phyloP scores from a whole-genome alignment of 2,797 vertebrate species.

The Gymnoscopelus microlampas region DNA sequence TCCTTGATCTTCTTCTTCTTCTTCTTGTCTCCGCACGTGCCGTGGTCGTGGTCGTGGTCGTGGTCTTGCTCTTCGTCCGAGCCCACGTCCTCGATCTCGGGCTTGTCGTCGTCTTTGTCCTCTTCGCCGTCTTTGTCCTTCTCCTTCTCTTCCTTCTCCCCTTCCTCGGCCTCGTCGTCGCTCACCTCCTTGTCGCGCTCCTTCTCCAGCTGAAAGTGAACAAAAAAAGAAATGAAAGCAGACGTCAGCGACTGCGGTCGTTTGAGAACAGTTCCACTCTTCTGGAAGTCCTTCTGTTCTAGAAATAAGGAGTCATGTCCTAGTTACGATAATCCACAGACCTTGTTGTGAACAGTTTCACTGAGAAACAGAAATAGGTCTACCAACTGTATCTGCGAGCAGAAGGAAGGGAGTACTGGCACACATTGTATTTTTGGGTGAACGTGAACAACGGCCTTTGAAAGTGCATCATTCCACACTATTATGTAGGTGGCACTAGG shows the following conservation, averaged over 20 bases:
- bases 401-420: too few species aligned
- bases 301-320: too few species aligned
- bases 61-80: conserved; percentile 88
- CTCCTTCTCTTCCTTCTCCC: conserved; percentile 81
- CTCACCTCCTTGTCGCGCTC: conserved; percentile 96
- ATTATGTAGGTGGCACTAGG: too few species aligned
- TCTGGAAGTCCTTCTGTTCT: too few species aligned
- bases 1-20: conserved; percentile 96
- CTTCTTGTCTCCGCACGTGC: conserved; percentile 87
- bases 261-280: background rate
- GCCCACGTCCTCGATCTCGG: conserved; percentile 89
- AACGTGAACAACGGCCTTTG: too few species aligned
- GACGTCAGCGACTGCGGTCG: background rate
- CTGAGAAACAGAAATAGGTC: too few species aligned
- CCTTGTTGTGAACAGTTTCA: too few species aligned
- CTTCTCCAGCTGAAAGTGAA: conserved; percentile 86
- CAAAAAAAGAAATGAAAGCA: too few species aligned
- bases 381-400: too few species aligned
- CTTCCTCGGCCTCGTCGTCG: conserved; percentile 90
- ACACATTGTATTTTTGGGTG: too few species aligned
- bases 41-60: conserved; percentile 66
- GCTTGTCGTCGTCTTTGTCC: conserved; percentile 87
- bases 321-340: too few species aligned
- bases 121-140: conserved; percentile 84
- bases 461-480: too few species aligned